Evolutionary conservation across 2,888 invertebrate species (phyloP).

Genomic region (Seira sanloemensis): DNA sequence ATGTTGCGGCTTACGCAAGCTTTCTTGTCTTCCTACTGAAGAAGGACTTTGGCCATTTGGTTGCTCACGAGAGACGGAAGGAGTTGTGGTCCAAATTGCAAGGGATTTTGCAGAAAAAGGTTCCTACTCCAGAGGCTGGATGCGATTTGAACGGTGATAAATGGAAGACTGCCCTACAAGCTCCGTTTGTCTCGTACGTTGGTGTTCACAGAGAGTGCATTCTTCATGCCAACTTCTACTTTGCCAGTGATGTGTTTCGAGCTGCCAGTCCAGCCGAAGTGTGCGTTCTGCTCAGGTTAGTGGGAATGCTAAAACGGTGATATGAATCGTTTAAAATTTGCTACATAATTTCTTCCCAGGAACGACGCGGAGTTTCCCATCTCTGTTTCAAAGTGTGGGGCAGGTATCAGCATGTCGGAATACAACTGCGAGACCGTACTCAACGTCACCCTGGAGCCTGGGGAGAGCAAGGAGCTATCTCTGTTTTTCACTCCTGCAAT

Average conservation of each 20-base stretch:
- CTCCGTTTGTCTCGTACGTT: slow-evolving; percentile 65
- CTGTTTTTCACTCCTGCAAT: slow-evolving; percentile 59
- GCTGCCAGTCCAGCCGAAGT: slow-evolving; percentile 48
- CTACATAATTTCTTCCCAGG: slow-evolving; percentile 32
- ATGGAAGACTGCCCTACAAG: slow-evolving; percentile 59
- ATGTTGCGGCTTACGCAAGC: slow-evolving; percentile 67
- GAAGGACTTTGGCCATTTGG: slow-evolving; percentile 51
- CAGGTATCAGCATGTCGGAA: slow-evolving; percentile 67
- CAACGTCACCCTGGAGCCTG: slow-evolving; percentile 52
- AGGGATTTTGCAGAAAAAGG: slow-evolving; percentile 59
- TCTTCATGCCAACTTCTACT: slow-evolving; percentile 63
- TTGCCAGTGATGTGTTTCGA: slow-evolving; percentile 55
- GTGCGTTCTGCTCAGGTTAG: slow-evolving; percentile 61
- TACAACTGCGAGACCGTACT: slow-evolving; percentile 52
- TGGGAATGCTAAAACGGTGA: too few species aligned
- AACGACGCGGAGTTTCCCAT: slow-evolving; percentile 62
- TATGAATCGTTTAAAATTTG: background rate
- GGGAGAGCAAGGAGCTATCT: slow-evolving; percentile 49
- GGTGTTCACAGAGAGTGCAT: slow-evolving; percentile 67
- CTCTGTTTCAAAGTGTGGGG: slow-evolving; percentile 63
- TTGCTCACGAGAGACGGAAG: slow-evolving; percentile 30
- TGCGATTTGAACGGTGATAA: slow-evolving; percentile 39
- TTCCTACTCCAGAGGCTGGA: slow-evolving; percentile 61
- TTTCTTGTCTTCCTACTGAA: slow-evolving; percentile 70
- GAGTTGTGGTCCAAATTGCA: slow-evolving; percentile 65